Percentiles rank a stretch among this genome's conserved stretches.
Conservation (phyloP, 2,797 vertebrate genomes). For the Falco rusticolus region DNA sequence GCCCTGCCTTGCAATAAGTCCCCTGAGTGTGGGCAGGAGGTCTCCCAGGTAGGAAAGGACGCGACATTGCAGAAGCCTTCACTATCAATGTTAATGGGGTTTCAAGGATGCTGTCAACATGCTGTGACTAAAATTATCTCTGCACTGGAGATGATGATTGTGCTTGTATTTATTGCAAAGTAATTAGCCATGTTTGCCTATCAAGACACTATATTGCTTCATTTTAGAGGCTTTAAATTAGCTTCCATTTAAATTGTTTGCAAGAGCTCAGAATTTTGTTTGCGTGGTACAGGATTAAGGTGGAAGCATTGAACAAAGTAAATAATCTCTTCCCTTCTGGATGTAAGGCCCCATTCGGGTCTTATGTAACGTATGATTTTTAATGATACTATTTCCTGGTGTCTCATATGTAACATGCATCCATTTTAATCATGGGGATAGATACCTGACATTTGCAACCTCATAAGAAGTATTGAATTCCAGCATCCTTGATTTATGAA, state of each 20-base stretch:
- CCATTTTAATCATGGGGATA: not conserved
- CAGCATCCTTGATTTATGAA: not conserved
- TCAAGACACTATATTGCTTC: not conserved
- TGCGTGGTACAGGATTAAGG: not conserved
- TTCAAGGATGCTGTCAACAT: not conserved
- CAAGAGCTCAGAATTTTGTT: not conserved
- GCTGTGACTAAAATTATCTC: not conserved
- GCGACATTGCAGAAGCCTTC: accelerated
- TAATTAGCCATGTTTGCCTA: not conserved
- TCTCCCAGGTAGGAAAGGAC: not conserved
- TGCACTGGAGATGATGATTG: not conserved
- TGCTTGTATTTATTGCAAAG: not conserved
- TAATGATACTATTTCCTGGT: not conserved
- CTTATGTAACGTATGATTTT: not conserved
- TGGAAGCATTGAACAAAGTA: not conserved
- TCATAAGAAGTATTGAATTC: not conserved
- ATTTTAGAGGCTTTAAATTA: not conserved
- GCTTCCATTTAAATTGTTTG: not conserved
- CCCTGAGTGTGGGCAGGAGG: accelerated
- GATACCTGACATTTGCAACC: not conserved
- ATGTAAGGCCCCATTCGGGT: not conserved
- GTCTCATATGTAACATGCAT: not conserved
- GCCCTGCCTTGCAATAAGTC: not conserved
- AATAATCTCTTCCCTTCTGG: not conserved
- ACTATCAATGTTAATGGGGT: not conserved